These are phyloP conservation scores for Phrynocephalus forsythii DNA, from an alignment of 2,797 vertebrate species.

Conservation along the genomic window DNA sequence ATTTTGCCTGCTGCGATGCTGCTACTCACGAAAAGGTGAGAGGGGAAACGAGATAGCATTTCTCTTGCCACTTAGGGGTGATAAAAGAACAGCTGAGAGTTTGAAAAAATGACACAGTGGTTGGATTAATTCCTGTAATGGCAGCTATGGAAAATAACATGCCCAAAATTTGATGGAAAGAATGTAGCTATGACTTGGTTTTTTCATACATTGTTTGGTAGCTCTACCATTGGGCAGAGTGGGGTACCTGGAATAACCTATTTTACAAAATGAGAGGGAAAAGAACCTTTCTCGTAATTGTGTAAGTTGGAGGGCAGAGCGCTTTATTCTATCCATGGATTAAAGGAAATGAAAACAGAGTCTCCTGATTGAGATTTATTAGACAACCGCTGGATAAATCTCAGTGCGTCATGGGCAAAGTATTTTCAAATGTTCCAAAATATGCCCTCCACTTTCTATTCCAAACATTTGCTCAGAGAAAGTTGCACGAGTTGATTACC, in stretches of 20 bases:
- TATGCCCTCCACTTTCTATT: constrained; percentile 28
- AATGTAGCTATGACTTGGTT: constrained; percentile 31
- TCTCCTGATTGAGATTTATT: constrained; percentile 69
- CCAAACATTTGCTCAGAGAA: constrained; percentile 36
- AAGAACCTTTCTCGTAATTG: constrained; percentile 49
- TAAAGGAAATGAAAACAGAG: constrained; percentile 73
- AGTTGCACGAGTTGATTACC: constrained; percentile 48
- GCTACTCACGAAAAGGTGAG: no score
- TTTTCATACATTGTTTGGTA: not conserved
- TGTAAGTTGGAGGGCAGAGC: constrained; percentile 68
- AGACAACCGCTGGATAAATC: constrained; percentile 70
- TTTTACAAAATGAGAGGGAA: constrained; percentile 59
- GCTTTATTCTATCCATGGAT: constrained; percentile 78
- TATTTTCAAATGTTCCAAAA: constrained; percentile 74
- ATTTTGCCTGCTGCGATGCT: no score
- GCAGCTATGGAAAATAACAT: not conserved
- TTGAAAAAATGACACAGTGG: no score
- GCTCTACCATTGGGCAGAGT: not conserved
- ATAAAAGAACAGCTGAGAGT: no score
- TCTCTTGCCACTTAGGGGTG: no score
- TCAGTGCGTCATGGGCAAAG: constrained; percentile 62
- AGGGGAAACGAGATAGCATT: no score
- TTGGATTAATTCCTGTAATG: not conserved
- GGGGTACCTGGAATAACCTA: not conserved
- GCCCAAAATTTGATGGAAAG: not conserved